Conservation (phyloP, 2,888 invertebrate genomes). For the Spialia ferax region DNA sequence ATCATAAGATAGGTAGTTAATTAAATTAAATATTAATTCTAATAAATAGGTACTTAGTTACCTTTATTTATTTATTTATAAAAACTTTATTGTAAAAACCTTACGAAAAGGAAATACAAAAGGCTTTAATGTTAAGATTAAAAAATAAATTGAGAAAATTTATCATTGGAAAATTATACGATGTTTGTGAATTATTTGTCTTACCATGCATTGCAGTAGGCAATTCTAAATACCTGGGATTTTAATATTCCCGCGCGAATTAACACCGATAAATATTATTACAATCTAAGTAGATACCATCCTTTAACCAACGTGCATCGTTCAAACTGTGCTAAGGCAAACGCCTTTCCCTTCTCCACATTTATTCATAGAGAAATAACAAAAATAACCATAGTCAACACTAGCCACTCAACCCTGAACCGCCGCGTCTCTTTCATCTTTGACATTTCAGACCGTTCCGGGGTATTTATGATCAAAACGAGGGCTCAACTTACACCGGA, state of each 20-base stretch:
- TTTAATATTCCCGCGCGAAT: conserved; percentile 44
- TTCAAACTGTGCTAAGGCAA: conserved; percentile 83
- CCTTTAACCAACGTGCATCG: conserved; percentile 65
- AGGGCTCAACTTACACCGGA: conserved; percentile 61
- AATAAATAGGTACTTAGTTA: too few species aligned
- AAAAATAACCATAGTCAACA: conserved; percentile 82
- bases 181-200: too few species aligned
- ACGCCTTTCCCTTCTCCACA: conserved; percentile 84
- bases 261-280: conserved; percentile 55
- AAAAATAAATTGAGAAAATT: too few species aligned
- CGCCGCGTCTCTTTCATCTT: conserved; percentile 45
- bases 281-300: conserved; percentile 62
- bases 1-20: not conserved
- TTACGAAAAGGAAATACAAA: too few species aligned
- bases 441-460: conserved; percentile 31
- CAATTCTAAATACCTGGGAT: conserved; percentile 18
- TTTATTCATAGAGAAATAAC: conserved; percentile 86
- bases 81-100: too few species aligned
- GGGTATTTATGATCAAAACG: conserved; percentile 49
- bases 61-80: too few species aligned
- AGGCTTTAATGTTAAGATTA: too few species aligned
- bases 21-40: too few species aligned
- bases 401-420: conserved; percentile 61
- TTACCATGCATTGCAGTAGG: too few species aligned
- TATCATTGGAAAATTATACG: too few species aligned